phyloP scores from a whole-genome alignment of 2,888 invertebrate species.

The Nycteola revayana region DNA sequence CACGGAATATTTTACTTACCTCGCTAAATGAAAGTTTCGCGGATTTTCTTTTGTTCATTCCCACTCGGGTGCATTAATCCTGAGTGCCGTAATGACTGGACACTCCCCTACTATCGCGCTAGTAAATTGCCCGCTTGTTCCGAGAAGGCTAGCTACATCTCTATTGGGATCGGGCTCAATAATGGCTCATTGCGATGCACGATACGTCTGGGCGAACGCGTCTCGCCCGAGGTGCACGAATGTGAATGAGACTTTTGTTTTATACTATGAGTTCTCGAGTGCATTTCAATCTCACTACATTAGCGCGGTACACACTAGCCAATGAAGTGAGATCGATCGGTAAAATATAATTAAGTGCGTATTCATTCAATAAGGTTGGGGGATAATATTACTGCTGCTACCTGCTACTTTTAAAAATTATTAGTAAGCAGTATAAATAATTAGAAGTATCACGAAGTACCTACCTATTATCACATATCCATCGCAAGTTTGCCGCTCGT shows the following conservation, averaged over 20 bases:
- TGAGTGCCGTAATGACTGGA: slow-evolving; percentile 47
- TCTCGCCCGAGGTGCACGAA: slow-evolving; percentile 59
- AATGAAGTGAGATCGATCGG: too few relatives aligned
- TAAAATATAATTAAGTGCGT: too few relatives aligned
- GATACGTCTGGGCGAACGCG: slow-evolving; percentile 51
- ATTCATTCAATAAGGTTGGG: too few relatives aligned
- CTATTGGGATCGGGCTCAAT: slow-evolving; percentile 57
- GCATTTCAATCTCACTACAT: too few relatives aligned
- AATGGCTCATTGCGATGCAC: slow-evolving; percentile 59
- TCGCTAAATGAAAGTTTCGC: slow-evolving; percentile 27
- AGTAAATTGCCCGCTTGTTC: slow-evolving; percentile 51
- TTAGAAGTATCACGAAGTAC: too few relatives aligned
- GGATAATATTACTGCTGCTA: too few relatives aligned
- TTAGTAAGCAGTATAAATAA: too few relatives aligned
- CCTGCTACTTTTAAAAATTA: too few relatives aligned
- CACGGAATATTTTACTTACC: slow-evolving; percentile 26
- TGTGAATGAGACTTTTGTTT: slow-evolving; percentile 45
- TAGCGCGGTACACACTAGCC: too few relatives aligned
- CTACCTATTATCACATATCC: too few relatives aligned
- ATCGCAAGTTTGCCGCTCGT: too few relatives aligned
- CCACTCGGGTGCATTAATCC: slow-evolving; percentile 45
- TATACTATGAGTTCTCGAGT: slow-evolving; percentile 32
- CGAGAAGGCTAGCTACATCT: slow-evolving; percentile 50
- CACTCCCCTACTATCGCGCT: slow-evolving; percentile 57
- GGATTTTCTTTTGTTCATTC: slow-evolving; percentile 30